Evolutionary conservation across 1,140 invertebrate genomes (phyloP), one percentile per base, ranked within the genome.

Genomic region (Phocides pigmalion): DNA sequence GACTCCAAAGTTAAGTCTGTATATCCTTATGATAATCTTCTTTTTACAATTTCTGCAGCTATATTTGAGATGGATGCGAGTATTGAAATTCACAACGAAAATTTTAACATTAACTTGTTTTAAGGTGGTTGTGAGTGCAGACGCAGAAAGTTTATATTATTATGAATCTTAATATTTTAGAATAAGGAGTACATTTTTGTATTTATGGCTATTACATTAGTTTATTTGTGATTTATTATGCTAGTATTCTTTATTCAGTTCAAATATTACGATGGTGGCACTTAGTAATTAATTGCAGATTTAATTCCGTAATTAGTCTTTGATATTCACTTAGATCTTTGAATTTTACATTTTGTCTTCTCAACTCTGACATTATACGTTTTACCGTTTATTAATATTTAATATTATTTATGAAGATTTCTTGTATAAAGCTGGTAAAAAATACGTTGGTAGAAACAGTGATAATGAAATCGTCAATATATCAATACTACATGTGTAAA

Each of bases 121-220:
- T 64, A 70, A 70, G 51, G 66, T 65, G 75, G 76, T 78, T 78
- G 76, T 78, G 70, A 73, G 70, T 72, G 73, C 64, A 72, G 39
- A 17, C 66, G 65, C 44, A 65, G 64, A 59, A 66, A 47, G 17
- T 67, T 68, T 62, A 35, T 35, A 35, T 35, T 35, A 35, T 35
- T 12, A 66, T 66, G 61, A 32, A 17, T 50, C 9, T 25, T 54
- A 42, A 56, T 14, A 39, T 56, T 28, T 41, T 58, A 56, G 44
- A 37, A 66, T 68, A 62, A 51, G 19, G 59, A 59, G 72, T 80
- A 78, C 75, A 81, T 51, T 69, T 73, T 72, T 28, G 75, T 78
- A 81, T 73, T 77, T 73, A 71, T 25, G 49, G 66, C 68, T 74
- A 35, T 12, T 35, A 72, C 67, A 70, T 71, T 69, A 58, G 64